Conservation (phyloP, 2,888 invertebrate genomes). For the Tinea trinotella region DNA sequence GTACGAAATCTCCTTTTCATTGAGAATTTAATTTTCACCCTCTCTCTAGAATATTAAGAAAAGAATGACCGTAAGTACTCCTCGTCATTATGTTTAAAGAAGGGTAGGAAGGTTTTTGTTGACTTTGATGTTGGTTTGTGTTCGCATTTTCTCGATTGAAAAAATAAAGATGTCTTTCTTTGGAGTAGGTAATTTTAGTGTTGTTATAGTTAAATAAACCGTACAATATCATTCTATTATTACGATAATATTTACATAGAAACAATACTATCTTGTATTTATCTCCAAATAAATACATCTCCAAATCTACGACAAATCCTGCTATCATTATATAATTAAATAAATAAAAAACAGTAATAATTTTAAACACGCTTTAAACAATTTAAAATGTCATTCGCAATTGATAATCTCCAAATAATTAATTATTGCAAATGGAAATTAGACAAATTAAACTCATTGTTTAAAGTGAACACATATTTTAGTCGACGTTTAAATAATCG, state of each 20-base stretch:
- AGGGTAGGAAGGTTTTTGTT: neutral
- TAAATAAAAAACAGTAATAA: too few species aligned
- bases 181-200: too few species aligned
- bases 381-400: neutral
- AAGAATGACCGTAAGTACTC: slow-evolving; percentile 51
- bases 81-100: slow-evolving; percentile 2
- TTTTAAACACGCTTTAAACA: too few species aligned
- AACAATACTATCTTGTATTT: too few species aligned
- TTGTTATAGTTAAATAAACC: too few species aligned
- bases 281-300: too few species aligned
- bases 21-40: slow-evolving; percentile 70
- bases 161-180: too few species aligned
- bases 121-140: neutral
- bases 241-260: too few species aligned
- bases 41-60: slow-evolving; percentile 56
- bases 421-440: neutral
- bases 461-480: neutral
- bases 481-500: neutral
- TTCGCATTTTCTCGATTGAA: too few species aligned
- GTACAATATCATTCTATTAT: too few species aligned
- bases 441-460: slow-evolving; percentile 1
- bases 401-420: neutral
- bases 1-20: slow-evolving; percentile 59
- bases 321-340: too few species aligned
- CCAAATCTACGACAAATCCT: too few species aligned